A percentile compares a stretch with the other conserved stretches of the same genome.
phyloP scores from a whole-genome alignment of 2,113 vertebrate species.

The Myotis brandtii region DNA sequence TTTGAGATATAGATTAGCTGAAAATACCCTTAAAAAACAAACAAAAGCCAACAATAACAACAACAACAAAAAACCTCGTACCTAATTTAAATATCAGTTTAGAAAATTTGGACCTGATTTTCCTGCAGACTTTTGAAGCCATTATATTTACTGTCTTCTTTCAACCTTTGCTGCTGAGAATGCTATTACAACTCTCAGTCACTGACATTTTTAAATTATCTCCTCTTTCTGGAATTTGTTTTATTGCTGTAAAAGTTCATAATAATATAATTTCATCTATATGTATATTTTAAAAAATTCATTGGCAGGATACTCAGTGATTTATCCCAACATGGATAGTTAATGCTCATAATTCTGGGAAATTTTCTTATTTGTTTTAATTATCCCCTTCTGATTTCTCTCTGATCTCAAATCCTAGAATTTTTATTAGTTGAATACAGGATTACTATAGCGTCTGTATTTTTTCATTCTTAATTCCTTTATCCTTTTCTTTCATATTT shows the following conservation, averaged over 20 bases:
- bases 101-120: neutral
- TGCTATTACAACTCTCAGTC: neutral
- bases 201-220: neutral
- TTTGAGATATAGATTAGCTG: neutral
- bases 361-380: neutral
- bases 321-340: neutral
- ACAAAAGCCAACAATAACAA: neutral
- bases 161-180: neutral
- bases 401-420: neutral
- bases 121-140: neutral
- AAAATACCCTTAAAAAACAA: neutral
- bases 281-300: neutral
- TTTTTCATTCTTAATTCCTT: neutral
- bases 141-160: neutral
- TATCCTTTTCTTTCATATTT: neutral
- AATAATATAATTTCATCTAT: neutral
- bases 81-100: neutral
- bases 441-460: neutral
- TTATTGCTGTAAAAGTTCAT: neutral
- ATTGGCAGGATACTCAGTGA: neutral
- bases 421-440: neutral
- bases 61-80: neutral
- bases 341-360: neutral
- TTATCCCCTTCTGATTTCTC: neutral
- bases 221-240: neutral